These are phyloP conservation scores for Alviniconcha strummeri DNA, from an alignment of 2,888 invertebrate genomes.

Conservation along the genomic window DNA sequence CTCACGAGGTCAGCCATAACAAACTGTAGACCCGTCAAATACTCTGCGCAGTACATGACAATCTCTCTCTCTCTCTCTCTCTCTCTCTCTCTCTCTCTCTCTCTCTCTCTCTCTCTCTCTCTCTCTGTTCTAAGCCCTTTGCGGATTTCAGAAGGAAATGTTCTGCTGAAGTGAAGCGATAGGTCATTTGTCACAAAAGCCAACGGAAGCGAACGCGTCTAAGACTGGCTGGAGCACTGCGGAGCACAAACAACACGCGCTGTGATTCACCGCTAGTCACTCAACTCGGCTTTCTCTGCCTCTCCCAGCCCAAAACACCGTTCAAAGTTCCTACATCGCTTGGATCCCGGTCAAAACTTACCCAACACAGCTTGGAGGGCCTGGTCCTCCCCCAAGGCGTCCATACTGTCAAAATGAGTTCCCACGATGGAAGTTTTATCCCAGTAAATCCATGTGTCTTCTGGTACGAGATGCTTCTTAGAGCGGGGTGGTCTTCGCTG, in stretches of 20 bases:
- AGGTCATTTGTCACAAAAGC: constrained; percentile 4
- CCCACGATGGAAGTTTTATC: constrained; percentile 5
- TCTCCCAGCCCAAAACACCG: background rate
- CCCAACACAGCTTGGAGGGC: constrained; percentile 40
- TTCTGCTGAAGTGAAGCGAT: background rate
- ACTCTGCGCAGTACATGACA: no score
- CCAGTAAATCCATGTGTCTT: constrained; percentile 31
- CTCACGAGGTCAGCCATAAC: no score
- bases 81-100: no score
- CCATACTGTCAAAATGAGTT: constrained; percentile 31
- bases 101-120: no score
- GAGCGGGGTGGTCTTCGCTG: background rate
- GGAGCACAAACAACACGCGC: background rate
- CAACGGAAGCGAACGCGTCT: background rate
- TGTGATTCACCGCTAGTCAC: background rate
- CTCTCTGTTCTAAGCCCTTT: no score
- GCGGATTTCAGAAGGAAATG: no score
- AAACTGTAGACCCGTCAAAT: no score
- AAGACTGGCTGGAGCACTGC: no score
- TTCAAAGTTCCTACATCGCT: background rate
- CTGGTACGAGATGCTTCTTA: constrained; percentile 18
- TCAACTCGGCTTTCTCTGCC: no score
- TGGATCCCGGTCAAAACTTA: constrained; percentile 26
- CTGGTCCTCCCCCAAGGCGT: constrained; percentile 39
- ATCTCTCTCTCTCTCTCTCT: no score